Base-by-base conservation (phyloP, 2,113 vertebrate species). In the Thomomys bottae region DNA sequence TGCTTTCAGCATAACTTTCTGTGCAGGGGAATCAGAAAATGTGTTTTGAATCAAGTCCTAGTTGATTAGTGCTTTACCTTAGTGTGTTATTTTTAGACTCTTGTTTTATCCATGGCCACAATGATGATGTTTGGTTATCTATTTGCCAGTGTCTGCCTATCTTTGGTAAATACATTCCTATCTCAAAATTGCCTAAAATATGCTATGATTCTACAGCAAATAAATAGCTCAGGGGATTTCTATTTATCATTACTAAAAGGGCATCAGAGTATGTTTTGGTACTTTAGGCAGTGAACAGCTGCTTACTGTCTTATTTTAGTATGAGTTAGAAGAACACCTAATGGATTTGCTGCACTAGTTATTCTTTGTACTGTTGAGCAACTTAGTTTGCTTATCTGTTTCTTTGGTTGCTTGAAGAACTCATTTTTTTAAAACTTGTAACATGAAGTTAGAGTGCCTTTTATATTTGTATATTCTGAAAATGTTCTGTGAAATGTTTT, bases 171-270 rank as follows among this genome's bases (percentile, higher is more conserved):
- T 96, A 86, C 70, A 88, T 97, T 64, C 79, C 89, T 96, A 67
- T 96, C 96, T 97, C 95, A 6, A 54, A 96, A 97, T 97, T 96
- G 97, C 97, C 97, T 98, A 96, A 97, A 97, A 96, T 95, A 90
- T 96, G 97, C 97, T 97, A 93, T 96, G 93, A 96, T 94, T 94
- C 95, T 92, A 96, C 88, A 89, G 85, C 93, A 97, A 98, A 97
- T 94, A 97, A 98, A 97, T 97, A 98, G 97, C 98, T 98, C 98
- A 98, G 98, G 98, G 98, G 97, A 98, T 97, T 98, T 98, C 97
- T 97, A 91, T 97, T 97, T 96, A 96, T 98, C 61, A 96, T 97
- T 97, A 97, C 97, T 98, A 97, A 97, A 97, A 98, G 97, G 97
- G 97, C 98, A 98, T 96, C 97, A 34, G 90, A 78, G 96, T 97